Conservation (phyloP, 2,113 vertebrate genomes). For the Zosterops japonicus region DNA sequence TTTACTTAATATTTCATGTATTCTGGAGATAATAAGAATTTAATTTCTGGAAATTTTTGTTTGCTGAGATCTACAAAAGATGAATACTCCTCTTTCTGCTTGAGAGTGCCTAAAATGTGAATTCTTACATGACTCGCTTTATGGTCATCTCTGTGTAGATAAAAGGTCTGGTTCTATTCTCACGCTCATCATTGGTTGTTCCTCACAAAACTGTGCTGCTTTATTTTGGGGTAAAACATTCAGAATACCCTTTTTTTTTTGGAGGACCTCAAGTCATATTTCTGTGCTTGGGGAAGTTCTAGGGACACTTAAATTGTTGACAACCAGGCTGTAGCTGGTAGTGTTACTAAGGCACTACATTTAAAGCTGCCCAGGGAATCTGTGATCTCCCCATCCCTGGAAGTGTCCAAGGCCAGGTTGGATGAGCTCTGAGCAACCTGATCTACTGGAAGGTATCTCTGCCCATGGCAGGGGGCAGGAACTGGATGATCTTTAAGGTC, state of each 20-base stretch:
- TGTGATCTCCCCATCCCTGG: background rate
- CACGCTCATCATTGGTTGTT: background rate
- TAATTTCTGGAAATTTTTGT: background rate
- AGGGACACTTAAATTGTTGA: background rate
- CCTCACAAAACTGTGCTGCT: background rate
- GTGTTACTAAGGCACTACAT: no score
- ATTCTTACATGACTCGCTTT: background rate
- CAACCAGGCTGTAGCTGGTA: background rate
- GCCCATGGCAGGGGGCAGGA: rapidly evolving
- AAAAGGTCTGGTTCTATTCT: background rate
- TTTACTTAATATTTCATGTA: background rate
- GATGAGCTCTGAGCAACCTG: background rate
- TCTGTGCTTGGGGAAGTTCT: background rate
- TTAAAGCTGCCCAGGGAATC: no score
- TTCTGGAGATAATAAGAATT: background rate
- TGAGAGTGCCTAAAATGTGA: background rate
- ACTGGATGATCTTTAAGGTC: rapidly evolving
- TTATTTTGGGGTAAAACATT: background rate
- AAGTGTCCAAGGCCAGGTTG: background rate
- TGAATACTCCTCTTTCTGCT: background rate
- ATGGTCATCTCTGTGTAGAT: background rate
- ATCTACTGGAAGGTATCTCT: rapidly evolving
- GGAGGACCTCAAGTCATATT: background rate
- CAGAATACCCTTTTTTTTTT: background rate
- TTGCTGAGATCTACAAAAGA: background rate